Percentiles rank a stretch among this genome's conserved stretches.
Evolutionary conservation across 2,113 vertebrate species (phyloP).

Genomic region (Macheiramphus alcinus): DNA sequence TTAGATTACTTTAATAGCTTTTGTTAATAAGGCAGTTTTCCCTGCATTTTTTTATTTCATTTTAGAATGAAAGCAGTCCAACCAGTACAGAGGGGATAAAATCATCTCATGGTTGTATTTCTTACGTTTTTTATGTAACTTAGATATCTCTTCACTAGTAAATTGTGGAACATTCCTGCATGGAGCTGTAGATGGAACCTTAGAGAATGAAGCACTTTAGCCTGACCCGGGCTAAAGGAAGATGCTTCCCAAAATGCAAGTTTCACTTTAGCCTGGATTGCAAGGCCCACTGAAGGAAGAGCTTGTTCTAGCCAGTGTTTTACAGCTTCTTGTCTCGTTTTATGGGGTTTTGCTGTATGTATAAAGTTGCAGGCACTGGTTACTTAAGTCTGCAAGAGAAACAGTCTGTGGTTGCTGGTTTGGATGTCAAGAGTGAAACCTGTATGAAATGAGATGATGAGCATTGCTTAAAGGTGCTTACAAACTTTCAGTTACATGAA

Average conservation of each 20-base stretch:
- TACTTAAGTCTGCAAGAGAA: neutral
- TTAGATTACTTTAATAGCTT: conserved; percentile 74
- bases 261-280: neutral
- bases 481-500: neutral
- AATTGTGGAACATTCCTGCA: neutral
- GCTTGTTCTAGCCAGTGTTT: neutral
- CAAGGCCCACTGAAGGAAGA: neutral
- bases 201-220: neutral
- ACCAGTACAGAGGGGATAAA: conserved; percentile 10
- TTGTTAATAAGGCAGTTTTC: conserved; percentile 71
- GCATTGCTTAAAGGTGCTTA: neutral
- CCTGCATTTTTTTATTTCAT: conserved; percentile 50
- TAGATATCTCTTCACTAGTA: neutral
- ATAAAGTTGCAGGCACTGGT: neutral
- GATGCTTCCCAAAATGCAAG: neutral
- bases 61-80: conserved; percentile 54
- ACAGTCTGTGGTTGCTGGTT: neutral
- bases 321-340: neutral
- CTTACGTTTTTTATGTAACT: neutral
- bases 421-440: neutral
- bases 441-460: neutral
- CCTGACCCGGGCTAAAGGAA: neutral
- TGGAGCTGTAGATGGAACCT: neutral
- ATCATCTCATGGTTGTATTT: neutral
- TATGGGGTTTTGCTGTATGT: neutral